phyloP scores from a whole-genome alignment of 64 coral and sea anemone genomes.

The Stylophora pistillata region DNA sequence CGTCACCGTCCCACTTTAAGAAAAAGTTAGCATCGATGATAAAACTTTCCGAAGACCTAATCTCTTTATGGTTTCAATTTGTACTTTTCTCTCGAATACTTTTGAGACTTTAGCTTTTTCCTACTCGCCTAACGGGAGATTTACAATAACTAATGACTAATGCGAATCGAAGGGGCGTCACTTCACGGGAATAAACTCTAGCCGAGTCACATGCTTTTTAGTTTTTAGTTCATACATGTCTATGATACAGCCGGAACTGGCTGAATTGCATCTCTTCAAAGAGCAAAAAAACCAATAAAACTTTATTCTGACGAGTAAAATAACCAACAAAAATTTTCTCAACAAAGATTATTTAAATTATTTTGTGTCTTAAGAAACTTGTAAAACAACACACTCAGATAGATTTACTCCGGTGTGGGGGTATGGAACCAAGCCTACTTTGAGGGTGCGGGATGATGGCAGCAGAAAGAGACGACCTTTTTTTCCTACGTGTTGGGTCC shows the following conservation, averaged over 20 bases:
- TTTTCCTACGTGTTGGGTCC: neutral
- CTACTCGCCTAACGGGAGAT: too few species aligned
- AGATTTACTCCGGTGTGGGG: conserved; percentile 7
- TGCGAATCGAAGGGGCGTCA: conserved; percentile 3
- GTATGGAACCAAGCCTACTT: conserved; percentile 8
- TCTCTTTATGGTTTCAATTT: too few species aligned
- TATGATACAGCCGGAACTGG: too few species aligned
- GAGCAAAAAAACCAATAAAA: too few species aligned
- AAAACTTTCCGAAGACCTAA: too few species aligned
- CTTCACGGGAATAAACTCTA: neutral
- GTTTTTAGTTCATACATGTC: too few species aligned
- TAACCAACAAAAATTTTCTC: too few species aligned
- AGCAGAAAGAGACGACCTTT: conserved; percentile 9
- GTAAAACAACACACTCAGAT: conserved; percentile 13
- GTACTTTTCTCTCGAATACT: too few species aligned
- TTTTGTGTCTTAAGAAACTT: neutral
- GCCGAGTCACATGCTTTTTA: too few species aligned
- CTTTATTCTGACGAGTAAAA: too few species aligned
- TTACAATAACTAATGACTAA: neutral
- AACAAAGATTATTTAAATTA: too few species aligned
- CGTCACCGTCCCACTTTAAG: conserved; percentile 8
- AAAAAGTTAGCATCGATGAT: neutral
- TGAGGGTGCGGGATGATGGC: neutral
- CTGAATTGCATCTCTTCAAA: too few species aligned
- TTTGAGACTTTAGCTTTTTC: neutral